These are phyloP conservation scores for Xanthia icteritia DNA, from an alignment of 2,888 invertebrate genomes.

Conservation along the genomic window DNA sequence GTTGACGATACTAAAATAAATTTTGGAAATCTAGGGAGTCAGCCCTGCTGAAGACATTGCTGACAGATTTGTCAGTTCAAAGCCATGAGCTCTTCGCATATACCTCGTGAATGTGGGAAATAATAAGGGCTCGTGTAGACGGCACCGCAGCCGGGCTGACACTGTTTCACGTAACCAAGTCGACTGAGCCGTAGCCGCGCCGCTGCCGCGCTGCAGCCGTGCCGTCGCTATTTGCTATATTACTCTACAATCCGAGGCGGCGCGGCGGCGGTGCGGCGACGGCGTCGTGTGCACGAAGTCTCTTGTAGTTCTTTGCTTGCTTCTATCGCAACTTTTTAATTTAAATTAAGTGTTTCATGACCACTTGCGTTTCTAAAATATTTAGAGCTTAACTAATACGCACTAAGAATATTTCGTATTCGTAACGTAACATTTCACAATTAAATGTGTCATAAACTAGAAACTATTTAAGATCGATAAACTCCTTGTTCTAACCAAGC, in stretches of 20 bases:
- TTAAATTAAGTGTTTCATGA: conserved; percentile 3
- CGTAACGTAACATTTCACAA: conserved; percentile 26
- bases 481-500: background rate
- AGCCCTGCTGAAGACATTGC: background rate
- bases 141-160: too few relatives aligned
- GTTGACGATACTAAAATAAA: background rate
- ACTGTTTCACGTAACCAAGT: too few relatives aligned
- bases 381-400: conserved; percentile 45
- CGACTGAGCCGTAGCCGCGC: too few relatives aligned
- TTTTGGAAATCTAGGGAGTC: too few relatives aligned
- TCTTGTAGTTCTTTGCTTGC: background rate
- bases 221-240: too few relatives aligned
- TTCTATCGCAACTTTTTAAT: background rate
- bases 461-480: background rate
- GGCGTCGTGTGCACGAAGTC: too few relatives aligned
- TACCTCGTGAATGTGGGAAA: background rate
- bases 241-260: too few relatives aligned
- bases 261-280: too few relatives aligned
- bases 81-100: too few relatives aligned
- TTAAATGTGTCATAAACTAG: background rate
- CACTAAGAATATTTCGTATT: conserved; percentile 14
- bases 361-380: conserved; percentile 27
- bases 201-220: too few relatives aligned
- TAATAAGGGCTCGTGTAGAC: too few relatives aligned
- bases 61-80: too few relatives aligned